Conservation (phyloP, 2,888 invertebrate species). For the Globia sparganii region DNA sequence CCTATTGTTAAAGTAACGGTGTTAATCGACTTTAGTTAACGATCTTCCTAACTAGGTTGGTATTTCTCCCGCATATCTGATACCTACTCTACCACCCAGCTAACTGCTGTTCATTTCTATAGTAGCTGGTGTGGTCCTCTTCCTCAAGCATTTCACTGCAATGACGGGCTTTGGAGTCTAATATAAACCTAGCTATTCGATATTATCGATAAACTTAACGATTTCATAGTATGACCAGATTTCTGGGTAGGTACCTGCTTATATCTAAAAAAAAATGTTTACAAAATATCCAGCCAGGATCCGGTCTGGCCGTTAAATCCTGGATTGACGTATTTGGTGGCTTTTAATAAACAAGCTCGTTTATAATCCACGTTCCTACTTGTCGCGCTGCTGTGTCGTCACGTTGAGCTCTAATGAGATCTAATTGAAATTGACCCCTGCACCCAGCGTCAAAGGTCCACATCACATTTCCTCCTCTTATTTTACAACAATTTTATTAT, state of each 20-base stretch:
- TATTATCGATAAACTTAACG: neutral
- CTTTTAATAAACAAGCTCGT: neutral
- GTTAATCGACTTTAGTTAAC: too few species aligned
- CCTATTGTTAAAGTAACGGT: neutral
- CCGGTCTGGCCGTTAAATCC: neutral
- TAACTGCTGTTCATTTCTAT: neutral
- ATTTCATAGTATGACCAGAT: neutral
- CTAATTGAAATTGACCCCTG: constrained; percentile 59
- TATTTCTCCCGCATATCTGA: neutral
- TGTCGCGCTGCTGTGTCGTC: constrained; percentile 9
- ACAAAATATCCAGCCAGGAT: neutral
- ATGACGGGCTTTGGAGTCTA: neutral
- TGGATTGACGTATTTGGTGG: neutral
- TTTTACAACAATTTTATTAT: constrained; percentile 35
- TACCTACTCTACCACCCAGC: neutral
- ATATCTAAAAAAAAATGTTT: neutral
- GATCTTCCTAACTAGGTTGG: neutral
- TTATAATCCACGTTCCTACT: constrained; percentile 9
- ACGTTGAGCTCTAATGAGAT: constrained; percentile 44
- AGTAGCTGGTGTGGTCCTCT: neutral
- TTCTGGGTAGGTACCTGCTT: neutral
- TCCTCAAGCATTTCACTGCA: neutral
- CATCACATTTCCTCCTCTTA: constrained; percentile 36
- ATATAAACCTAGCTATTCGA: neutral
- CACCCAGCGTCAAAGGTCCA: constrained; percentile 37